A percentile compares a stretch with the other conserved stretches of the same genome.
phyloP scores from a whole-genome alignment of 2,797 vertebrate species.

The Salmo trutta region DNA sequence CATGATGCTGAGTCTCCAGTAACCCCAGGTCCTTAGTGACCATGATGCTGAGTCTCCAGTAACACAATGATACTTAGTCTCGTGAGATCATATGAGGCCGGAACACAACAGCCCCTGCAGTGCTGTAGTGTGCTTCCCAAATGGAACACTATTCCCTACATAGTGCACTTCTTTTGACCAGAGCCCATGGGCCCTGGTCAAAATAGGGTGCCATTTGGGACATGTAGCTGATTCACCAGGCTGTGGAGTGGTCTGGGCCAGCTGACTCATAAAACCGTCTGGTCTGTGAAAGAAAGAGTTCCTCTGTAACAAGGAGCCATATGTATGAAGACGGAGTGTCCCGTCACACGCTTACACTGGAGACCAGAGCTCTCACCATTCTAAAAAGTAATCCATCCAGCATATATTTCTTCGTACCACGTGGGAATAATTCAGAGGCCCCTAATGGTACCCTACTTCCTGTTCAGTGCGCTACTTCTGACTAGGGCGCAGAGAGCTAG shows the following conservation, averaged over 20 bases:
- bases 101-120: too few species aligned
- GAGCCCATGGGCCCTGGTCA: background rate
- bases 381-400: background rate
- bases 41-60: too few species aligned
- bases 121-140: too few species aligned
- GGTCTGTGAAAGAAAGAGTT: background rate
- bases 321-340: background rate
- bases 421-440: background rate
- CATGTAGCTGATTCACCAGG: background rate
- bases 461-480: too few species aligned
- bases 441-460: too few species aligned
- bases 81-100: too few species aligned
- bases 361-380: background rate
- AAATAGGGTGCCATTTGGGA: background rate
- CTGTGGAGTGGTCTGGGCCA: background rate
- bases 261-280: background rate
- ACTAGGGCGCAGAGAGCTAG: too few species aligned
- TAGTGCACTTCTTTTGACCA: too few species aligned
- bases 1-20: too few species aligned
- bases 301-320: background rate
- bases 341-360: background rate
- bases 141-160: too few species aligned
- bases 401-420: background rate
- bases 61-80: too few species aligned
- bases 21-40: too few species aligned